These are phyloP conservation scores for Pluvianellus socialis DNA, from an alignment of 2,113 vertebrate genomes.

Conservation along the genomic window DNA sequence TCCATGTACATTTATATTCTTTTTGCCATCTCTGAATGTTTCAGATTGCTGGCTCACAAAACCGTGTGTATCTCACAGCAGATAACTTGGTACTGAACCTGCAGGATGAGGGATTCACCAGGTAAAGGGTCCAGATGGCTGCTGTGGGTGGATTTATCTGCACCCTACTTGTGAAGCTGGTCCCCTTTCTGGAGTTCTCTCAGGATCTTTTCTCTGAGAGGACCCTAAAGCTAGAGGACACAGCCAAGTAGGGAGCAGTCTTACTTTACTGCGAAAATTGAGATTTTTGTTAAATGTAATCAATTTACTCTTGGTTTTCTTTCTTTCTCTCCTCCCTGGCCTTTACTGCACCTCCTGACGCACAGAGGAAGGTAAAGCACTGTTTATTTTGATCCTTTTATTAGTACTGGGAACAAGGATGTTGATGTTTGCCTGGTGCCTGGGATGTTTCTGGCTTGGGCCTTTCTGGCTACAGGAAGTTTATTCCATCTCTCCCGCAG, in stretches of 20 bases:
- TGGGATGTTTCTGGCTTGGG: background rate
- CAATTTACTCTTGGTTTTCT: background rate
- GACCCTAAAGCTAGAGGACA: background rate
- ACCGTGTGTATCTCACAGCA: constrained; percentile 90
- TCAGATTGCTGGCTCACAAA: constrained; percentile 89
- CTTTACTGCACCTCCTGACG: background rate
- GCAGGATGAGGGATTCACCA: constrained; percentile 86
- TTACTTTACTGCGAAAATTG: background rate
- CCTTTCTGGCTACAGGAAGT: background rate
- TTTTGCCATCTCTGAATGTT: background rate
- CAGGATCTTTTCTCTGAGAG: background rate
- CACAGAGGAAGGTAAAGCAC: constrained; percentile 78
- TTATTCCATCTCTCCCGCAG: background rate
- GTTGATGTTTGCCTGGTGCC: background rate
- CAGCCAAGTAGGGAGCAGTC: background rate
- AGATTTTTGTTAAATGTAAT: background rate
- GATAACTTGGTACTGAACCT: constrained; percentile 92
- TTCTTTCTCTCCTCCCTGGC: background rate
- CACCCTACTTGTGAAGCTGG: background rate
- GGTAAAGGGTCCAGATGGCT: constrained; percentile 65
- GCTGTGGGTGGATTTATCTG: background rate
- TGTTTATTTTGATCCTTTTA: background rate
- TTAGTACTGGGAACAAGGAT: background rate
- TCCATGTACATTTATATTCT: background rate
- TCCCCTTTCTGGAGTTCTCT: background rate